phyloP scores from a whole-genome alignment of 2,797 vertebrate species.

The Chaunax sp. region DNA sequence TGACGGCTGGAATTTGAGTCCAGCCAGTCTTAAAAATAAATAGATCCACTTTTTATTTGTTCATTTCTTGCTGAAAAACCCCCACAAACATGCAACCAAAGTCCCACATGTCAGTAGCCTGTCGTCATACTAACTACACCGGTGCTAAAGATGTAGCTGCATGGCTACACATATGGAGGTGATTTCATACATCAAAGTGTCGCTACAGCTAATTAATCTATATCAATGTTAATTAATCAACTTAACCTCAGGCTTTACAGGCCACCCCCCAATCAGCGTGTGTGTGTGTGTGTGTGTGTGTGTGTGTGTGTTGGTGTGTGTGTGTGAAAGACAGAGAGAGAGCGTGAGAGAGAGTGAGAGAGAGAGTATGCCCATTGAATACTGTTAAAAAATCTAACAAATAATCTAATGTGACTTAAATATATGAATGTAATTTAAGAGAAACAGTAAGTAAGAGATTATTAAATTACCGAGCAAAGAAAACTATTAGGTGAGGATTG shows the following conservation, averaged over 20 bases:
- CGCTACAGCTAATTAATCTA: slow-evolving; percentile 79
- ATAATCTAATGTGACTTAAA: slow-evolving; percentile 48
- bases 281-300: slow-evolving; percentile 32
- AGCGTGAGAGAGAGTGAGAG: slow-evolving; percentile 4
- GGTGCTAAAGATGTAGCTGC: slow-evolving; percentile 38
- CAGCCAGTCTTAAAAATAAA: too few species aligned
- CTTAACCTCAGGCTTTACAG: slow-evolving; percentile 76
- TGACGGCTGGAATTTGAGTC: too few species aligned
- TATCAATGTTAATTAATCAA: slow-evolving; percentile 81
- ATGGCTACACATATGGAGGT: slow-evolving; percentile 69
- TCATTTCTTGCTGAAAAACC: background rate
- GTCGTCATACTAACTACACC: slow-evolving; percentile 10
- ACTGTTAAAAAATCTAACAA: slow-evolving; percentile 45
- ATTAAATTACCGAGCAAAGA: slow-evolving; percentile 20
- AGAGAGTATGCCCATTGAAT: slow-evolving; percentile 6
- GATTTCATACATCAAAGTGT: slow-evolving; percentile 78
- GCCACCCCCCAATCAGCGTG: slow-evolving; percentile 66
- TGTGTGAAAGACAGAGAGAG: background rate
- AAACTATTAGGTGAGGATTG: slow-evolving; percentile 20
- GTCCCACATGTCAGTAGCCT: slow-evolving; percentile 12
- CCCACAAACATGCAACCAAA: background rate
- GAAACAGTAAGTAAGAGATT: slow-evolving; percentile 5
- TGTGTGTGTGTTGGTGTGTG: slow-evolving; percentile 13
- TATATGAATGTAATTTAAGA: slow-evolving; percentile 49
- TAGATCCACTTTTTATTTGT: background rate